phyloP scores from a whole-genome alignment of 2,888 invertebrate species.

The Serripes groenlandicus region DNA sequence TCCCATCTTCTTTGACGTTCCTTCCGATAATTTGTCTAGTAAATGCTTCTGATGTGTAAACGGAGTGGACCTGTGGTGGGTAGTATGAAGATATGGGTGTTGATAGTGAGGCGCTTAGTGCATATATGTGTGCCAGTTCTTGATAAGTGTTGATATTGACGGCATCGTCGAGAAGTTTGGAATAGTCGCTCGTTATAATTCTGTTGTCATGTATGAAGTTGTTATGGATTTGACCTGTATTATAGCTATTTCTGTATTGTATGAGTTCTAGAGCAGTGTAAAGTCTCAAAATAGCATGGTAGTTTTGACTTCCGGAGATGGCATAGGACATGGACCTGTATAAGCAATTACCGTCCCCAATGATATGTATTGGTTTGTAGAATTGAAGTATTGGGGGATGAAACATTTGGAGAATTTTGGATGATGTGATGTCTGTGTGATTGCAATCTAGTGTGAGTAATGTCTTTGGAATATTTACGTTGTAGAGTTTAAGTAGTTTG shows the following conservation, averaged over 20 bases:
- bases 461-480: background rate
- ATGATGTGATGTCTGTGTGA: background rate
- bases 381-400: background rate
- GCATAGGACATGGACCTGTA: background rate
- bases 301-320: background rate
- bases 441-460: too few relatives aligned
- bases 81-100: background rate
- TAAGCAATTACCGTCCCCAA: slow-evolving; percentile 13
- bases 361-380: slow-evolving; percentile 3
- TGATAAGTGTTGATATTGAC: background rate
- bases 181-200: slow-evolving; percentile 1
- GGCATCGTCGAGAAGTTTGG: background rate
- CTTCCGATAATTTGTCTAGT: background rate
- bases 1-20: background rate
- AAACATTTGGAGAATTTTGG: background rate
- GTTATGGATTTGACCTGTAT: background rate
- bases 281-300: background rate
- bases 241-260: background rate
- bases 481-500: background rate
- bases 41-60: background rate
- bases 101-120: background rate
- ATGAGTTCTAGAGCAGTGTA: background rate
- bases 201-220: slow-evolving; percentile 1
- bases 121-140: slow-evolving; percentile 1
- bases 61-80: background rate